Conservation (phyloP, 30 jellyfish, hydroid and myxozoan species). For the Catostylus mosaicus region DNA sequence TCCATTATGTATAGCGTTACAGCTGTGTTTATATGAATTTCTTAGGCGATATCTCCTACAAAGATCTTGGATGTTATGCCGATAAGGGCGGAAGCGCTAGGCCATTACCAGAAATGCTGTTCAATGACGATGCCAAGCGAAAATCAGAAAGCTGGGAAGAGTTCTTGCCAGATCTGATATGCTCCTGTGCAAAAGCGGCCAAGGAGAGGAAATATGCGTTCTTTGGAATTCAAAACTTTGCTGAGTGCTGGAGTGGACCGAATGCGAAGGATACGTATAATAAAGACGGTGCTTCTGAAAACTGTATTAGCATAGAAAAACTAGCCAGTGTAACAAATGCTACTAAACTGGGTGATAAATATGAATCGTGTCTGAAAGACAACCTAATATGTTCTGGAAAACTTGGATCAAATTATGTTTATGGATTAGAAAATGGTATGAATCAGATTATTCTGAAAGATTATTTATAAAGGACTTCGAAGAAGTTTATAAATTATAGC, state of each 20-base stretch:
- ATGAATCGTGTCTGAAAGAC: constrained; percentile 38
- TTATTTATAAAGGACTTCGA: no score
- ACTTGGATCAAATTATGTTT: constrained; percentile 63
- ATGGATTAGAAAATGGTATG: constrained; percentile 70
- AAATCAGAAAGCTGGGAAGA: constrained; percentile 79
- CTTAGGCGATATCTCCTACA: constrained; percentile 77
- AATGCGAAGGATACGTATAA: constrained; percentile 45
- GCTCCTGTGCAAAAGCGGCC: constrained; percentile 88
- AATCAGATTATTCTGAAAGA: no score
- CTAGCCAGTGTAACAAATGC: constrained; percentile 5
- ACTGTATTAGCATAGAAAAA: constrained; percentile 28
- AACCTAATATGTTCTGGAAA: constrained; percentile 65
- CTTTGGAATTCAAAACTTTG: constrained; percentile 66
- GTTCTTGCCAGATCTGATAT: constrained; percentile 79
- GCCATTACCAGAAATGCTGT: constrained; percentile 79
- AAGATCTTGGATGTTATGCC: constrained; percentile 78
- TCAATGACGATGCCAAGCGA: constrained; percentile 75
- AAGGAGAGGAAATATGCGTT: constrained; percentile 49
- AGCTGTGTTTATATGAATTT: no score
- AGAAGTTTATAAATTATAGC: no score
- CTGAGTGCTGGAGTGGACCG: constrained; percentile 83
- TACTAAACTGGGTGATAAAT: constrained; percentile 11
- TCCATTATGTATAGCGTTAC: no score
- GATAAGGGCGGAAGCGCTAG: constrained; percentile 50
- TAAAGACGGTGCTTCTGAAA: constrained; percentile 44